phyloP scores from a whole-genome alignment of 2,113 vertebrate species.

The Ageneiosus marmoratus region DNA sequence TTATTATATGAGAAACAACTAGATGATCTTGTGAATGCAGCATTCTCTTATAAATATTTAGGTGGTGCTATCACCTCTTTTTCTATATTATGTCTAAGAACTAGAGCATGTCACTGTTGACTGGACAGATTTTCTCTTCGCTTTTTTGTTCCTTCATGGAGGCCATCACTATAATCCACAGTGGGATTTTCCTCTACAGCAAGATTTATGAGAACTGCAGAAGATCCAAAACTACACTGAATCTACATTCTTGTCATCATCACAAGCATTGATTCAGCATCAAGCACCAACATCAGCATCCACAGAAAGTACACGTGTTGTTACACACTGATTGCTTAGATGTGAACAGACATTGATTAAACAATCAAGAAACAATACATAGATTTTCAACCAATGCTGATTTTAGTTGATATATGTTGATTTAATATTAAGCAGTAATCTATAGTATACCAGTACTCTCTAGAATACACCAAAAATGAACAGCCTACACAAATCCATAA shows the following conservation, averaged over 20 bases:
- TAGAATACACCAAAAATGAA: not conserved
- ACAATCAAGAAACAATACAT: slow-evolving; percentile 10
- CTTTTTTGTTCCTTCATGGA: not conserved
- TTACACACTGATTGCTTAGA: slow-evolving; percentile 9
- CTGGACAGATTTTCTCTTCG: not conserved
- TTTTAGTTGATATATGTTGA: slow-evolving; percentile 3
- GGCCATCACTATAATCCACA: not conserved
- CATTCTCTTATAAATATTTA: not conserved
- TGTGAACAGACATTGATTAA: slow-evolving; percentile 17
- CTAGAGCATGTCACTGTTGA: not conserved
- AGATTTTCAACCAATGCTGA: not conserved
- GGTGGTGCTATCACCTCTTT: not conserved
- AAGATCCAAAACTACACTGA: not conserved
- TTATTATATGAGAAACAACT: not conserved
- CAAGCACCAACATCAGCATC: not conserved
- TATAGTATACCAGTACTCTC: not conserved
- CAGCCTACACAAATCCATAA: not conserved
- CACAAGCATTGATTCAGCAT: slow-evolving; percentile 6
- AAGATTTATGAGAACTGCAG: not conserved
- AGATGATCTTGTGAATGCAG: not conserved
- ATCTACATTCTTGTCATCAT: slow-evolving; percentile 1
- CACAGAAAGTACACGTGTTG: not conserved
- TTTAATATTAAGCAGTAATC: slow-evolving; percentile 3
- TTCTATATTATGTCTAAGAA: not conserved
- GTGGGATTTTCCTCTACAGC: not conserved